These are phyloP conservation scores for Aphelenchoides bicaudatus DNA, from an alignment of 2,888 invertebrate species.

Conservation along the genomic window DNA sequence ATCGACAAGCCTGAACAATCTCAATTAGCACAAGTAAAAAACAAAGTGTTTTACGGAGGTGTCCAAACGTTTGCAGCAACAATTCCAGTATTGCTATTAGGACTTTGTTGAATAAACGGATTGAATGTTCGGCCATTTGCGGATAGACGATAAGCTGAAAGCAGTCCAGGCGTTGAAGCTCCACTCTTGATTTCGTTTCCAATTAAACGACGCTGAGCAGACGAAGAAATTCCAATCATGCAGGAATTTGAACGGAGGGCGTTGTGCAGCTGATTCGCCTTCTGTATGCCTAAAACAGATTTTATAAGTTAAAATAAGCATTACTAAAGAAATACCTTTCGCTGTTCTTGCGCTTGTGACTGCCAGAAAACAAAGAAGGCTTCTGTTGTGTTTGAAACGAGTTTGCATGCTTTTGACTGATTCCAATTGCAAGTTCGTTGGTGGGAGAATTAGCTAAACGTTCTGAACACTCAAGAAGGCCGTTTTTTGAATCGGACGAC, in stretches of 20 bases:
- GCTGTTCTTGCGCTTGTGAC: background rate
- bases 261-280: background rate
- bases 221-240: constrained; percentile 3
- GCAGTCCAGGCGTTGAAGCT: background rate
- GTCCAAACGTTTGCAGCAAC: constrained; percentile 34
- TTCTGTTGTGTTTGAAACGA: no score
- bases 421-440: background rate
- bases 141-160: no score
- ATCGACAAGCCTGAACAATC: no score
- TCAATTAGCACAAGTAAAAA: no score
- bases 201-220: background rate
- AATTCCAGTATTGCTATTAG: no score
- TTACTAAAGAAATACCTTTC: background rate
- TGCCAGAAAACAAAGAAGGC: no score
- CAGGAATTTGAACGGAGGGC: constrained; percentile 3
- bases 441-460: background rate
- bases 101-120: constrained; percentile 3
- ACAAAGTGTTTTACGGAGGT: no score
- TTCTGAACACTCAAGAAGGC: background rate
- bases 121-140: background rate
- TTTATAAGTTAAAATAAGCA: background rate
- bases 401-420: constrained; percentile 2
- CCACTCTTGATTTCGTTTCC: background rate
- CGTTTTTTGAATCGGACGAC: background rate
- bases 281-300: background rate